These are phyloP conservation scores for Cheilosia pagana DNA, from an alignment of 2,888 invertebrate genomes.

Conservation along the genomic window DNA sequence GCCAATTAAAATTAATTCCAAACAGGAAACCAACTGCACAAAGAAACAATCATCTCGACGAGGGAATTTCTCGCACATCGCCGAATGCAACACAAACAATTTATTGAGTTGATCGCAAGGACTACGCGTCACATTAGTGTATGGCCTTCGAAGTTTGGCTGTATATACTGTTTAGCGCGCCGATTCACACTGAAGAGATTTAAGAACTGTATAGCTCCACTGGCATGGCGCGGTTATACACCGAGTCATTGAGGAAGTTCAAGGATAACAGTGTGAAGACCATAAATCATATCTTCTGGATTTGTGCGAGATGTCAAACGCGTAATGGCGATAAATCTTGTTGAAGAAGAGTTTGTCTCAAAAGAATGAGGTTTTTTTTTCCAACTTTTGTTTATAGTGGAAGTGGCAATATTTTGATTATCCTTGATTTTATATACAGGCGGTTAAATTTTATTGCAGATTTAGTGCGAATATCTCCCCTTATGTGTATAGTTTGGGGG, in stretches of 20 bases:
- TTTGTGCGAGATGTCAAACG: slow-evolving; percentile 69
- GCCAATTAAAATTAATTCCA: slow-evolving; percentile 64
- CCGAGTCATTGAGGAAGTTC: slow-evolving; percentile 41
- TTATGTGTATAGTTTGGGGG: background rate
- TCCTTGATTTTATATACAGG: slow-evolving; percentile 40
- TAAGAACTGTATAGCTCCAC: background rate
- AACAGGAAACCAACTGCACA: slow-evolving; percentile 12
- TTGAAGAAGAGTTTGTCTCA: slow-evolving; percentile 37
- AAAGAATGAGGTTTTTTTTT: background rate
- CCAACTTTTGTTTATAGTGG: slow-evolving; percentile 21
- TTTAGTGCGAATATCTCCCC: slow-evolving; percentile 46
- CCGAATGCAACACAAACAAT: slow-evolving; percentile 27
- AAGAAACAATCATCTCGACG: background rate
- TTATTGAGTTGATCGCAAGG: slow-evolving; percentile 35
- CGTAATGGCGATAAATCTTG: slow-evolving; percentile 70
- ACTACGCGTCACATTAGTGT: slow-evolving; percentile 10
- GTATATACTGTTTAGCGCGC: slow-evolving; percentile 6
- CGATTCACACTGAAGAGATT: slow-evolving; percentile 4
- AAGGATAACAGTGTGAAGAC: slow-evolving; percentile 53
- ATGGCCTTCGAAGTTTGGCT: slow-evolving; percentile 37
- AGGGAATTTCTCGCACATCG: background rate
- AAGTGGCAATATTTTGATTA: slow-evolving; percentile 55
- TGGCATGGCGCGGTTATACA: background rate
- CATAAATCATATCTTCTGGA: slow-evolving; percentile 69
- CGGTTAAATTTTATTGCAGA: slow-evolving; percentile 48